These are phyloP conservation scores for Drosophila paramelanica DNA, from an alignment of 2,888 invertebrate species.

Conservation along the genomic window DNA sequence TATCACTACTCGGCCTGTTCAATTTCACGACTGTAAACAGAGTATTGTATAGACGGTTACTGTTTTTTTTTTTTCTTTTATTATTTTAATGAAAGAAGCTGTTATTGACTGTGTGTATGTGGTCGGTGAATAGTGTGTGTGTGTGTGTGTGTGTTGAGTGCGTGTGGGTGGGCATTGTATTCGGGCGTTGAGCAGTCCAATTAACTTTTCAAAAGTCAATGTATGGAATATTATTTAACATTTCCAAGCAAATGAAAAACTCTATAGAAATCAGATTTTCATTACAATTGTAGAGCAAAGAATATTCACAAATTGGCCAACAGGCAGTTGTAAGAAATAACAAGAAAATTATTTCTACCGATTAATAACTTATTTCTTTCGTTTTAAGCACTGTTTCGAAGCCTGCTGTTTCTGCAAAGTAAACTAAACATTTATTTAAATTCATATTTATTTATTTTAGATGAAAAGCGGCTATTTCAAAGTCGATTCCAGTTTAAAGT, in stretches of 20 bases:
- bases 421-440: no score
- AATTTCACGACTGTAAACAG: background rate
- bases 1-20: background rate
- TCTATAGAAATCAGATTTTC: constrained; percentile 11
- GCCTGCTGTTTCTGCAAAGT: background rate
- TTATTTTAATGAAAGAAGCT: constrained; percentile 21
- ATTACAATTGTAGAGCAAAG: background rate
- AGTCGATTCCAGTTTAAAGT: no score
- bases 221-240: constrained; percentile 28
- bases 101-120: constrained; percentile 3
- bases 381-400: background rate
- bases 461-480: no score
- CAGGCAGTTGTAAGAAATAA: background rate
- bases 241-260: constrained; percentile 8
- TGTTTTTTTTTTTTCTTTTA: background rate
- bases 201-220: constrained; percentile 62
- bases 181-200: constrained; percentile 49
- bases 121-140: constrained; percentile 14
- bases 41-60: background rate
- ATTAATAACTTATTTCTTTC: constrained; percentile 1
- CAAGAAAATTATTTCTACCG: background rate
- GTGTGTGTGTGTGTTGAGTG: constrained; percentile 6
- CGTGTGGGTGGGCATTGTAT: constrained; percentile 35
- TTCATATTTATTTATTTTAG: no score
- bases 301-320: constrained; percentile 12